These are phyloP conservation scores for Archilochus colubris DNA, from an alignment of 2,113 vertebrate genomes.

Conservation along the genomic window DNA sequence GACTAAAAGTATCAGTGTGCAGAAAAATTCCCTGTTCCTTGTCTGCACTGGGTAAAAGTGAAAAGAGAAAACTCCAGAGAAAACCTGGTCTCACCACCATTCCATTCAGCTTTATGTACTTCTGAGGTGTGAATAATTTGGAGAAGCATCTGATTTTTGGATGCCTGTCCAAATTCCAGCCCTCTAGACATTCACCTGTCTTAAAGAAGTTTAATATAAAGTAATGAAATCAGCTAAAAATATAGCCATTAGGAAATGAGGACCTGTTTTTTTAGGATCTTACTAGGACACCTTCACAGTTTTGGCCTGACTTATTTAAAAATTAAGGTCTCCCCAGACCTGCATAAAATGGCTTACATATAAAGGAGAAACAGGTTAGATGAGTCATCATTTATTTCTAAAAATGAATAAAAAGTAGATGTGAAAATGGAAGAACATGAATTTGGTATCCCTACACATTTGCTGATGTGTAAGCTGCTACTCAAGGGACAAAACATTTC, in stretches of 20 bases:
- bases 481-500: background rate
- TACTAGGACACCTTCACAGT: background rate
- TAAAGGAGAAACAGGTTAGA: background rate
- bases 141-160: background rate
- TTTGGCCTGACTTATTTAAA: background rate
- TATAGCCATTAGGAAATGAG: background rate
- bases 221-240: background rate
- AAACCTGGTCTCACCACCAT: background rate
- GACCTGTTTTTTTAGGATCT: background rate
- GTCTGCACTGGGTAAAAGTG: background rate
- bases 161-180: background rate
- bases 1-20: background rate
- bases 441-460: background rate
- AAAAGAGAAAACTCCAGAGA: background rate
- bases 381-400: background rate
- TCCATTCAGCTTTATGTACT: background rate
- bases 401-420: background rate
- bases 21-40: background rate
- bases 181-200: background rate
- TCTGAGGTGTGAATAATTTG: background rate
- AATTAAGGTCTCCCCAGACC: background rate
- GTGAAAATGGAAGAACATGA: background rate
- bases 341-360: background rate
- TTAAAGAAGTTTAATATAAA: background rate
- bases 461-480: background rate